Evolutionary conservation across 1,140 invertebrate species (phyloP).

Genomic region (Eufriesea mexicana): DNA sequence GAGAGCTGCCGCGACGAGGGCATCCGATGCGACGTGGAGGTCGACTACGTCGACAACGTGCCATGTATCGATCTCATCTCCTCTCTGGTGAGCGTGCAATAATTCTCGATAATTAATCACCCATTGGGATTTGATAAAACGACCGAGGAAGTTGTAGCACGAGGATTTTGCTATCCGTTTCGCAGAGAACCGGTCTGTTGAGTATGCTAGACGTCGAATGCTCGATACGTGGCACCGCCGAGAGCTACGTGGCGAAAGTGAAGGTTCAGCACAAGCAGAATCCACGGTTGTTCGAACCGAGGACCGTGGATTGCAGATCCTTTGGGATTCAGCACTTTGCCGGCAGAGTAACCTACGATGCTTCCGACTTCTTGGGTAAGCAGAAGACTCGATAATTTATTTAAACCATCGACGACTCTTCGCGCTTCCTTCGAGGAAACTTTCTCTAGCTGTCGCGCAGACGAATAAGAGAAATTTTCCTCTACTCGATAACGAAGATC

Average conservation of each 20-base stretch:
- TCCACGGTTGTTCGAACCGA: conserved; percentile 88
- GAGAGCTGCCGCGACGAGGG: conserved; percentile 97
- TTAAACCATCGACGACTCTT: too few species aligned
- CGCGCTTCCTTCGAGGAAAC: too few species aligned
- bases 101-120: too few species aligned
- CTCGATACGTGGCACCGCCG: conserved; percentile 91
- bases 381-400: neutral
- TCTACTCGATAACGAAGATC: too few species aligned
- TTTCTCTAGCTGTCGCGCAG: too few species aligned
- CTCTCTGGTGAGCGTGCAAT: conserved; percentile 86
- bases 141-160: neutral
- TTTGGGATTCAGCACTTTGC: conserved; percentile 97
- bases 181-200: conserved; percentile 91
- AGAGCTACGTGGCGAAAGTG: conserved; percentile 94
- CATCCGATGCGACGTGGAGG: conserved; percentile 94
- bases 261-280: conserved; percentile 92
- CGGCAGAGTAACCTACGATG: conserved; percentile 94
- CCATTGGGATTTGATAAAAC: neutral
- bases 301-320: conserved; percentile 89
- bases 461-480: too few species aligned
- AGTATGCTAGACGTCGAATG: conserved; percentile 97
- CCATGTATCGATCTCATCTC: conserved; percentile 97
- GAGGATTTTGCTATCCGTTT: conserved; percentile 45
- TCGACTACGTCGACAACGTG: conserved; percentile 97
- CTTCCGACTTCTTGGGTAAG: conserved; percentile 90